phyloP scores from a whole-genome alignment of 2,888 invertebrate species.

The Archaeoteleia sp. region DNA sequence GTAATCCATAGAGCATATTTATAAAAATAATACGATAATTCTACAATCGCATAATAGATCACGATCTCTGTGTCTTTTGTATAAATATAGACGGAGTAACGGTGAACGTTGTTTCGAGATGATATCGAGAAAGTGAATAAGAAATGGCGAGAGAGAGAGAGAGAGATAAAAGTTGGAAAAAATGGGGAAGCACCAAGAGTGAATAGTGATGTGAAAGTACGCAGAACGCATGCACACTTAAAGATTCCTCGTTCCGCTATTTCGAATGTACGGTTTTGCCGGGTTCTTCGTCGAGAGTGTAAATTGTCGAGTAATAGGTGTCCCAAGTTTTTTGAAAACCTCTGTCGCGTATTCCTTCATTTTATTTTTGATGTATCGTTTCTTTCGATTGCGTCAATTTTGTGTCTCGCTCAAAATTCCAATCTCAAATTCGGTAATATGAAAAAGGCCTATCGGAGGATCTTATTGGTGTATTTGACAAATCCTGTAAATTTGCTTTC shows the following conservation, averaged over 20 bases:
- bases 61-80: conserved; percentile 69
- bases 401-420: no score
- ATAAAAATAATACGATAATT: conserved; percentile 58
- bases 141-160: conserved; percentile 10
- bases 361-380: no score
- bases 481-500: neutral
- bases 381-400: no score
- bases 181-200: conserved; percentile 4
- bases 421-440: no score
- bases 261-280: conserved; percentile 13
- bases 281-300: no score
- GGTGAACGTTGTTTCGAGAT: conserved; percentile 27
- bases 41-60: conserved; percentile 70
- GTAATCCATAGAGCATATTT: conserved; percentile 66
- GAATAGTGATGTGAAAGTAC: conserved; percentile 17
- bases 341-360: neutral
- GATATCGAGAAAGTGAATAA: conserved; percentile 16
- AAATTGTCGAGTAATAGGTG: no score
- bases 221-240: no score
- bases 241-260: conserved; percentile 19
- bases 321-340: no score
- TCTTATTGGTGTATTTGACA: neutral
- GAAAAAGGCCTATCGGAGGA: neutral
- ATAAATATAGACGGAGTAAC: conserved; percentile 56
- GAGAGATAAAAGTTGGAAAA: conserved; percentile 3